Evolutionary conservation across 2,113 vertebrate species (phyloP).

Genomic region (Chauna torquata): DNA sequence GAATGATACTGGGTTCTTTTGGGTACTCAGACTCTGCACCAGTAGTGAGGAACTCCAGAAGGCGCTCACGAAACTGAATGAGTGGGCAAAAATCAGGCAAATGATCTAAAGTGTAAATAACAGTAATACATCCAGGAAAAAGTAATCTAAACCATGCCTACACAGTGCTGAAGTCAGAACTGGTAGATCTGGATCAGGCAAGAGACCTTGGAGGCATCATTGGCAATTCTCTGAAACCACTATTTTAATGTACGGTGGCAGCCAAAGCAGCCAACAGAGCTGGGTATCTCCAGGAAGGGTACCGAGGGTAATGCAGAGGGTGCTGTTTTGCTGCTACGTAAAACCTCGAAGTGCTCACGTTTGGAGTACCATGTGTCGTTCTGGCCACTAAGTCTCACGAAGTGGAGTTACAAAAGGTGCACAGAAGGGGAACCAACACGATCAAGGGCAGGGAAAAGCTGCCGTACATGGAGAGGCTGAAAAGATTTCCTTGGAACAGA

Average conservation of each 20-base stretch:
- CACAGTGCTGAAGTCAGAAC: neutral
- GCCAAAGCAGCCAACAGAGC: neutral
- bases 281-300: neutral
- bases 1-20: neutral
- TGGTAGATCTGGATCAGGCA: neutral
- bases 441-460: neutral
- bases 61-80: neutral
- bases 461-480: neutral
- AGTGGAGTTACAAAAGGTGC: neutral
- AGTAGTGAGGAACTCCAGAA: neutral
- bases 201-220: neutral
- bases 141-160: neutral
- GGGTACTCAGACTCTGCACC: neutral
- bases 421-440: neutral
- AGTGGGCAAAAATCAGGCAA: neutral
- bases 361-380: rapidly evolving
- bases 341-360: rapidly evolving
- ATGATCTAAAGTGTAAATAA: neutral
- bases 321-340: neutral
- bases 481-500: neutral
- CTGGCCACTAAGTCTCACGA: neutral
- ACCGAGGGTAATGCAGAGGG: neutral
- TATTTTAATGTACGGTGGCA: neutral
- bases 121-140: neutral
- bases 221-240: neutral